Evolutionary conservation across 2,113 vertebrate genomes (phyloP).

Genomic region (Pelecanus crispus): DNA sequence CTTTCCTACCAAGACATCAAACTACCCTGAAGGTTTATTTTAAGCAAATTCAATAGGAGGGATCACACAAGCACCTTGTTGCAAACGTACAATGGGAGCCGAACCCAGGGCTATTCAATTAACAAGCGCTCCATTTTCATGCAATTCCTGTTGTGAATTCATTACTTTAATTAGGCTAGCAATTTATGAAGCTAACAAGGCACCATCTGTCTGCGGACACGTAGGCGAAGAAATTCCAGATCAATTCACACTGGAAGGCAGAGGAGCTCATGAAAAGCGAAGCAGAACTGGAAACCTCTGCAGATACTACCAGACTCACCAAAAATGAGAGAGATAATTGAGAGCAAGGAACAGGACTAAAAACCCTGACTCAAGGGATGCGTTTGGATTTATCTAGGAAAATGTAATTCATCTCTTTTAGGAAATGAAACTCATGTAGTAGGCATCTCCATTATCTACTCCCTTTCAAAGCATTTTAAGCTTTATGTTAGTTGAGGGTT

Average conservation of each 20-base stretch:
- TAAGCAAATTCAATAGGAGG: slow-evolving; percentile 57
- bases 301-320: not conserved
- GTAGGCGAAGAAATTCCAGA: not conserved
- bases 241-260: not conserved
- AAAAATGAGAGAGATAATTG: fast-evolving
- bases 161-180: not conserved
- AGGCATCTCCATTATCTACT: not conserved
- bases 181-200: not conserved
- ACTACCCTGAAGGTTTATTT: slow-evolving; percentile 49
- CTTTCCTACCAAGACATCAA: slow-evolving; percentile 61
- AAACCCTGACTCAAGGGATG: not conserved
- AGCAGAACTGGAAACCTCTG: not conserved
- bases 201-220: not conserved
- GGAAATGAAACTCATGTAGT: not conserved
- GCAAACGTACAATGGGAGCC: slow-evolving; percentile 29
- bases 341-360: not conserved
- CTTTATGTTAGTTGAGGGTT: not conserved
- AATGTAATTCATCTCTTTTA: not conserved
- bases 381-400: not conserved
- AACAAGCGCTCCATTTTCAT: slow-evolving; percentile 24
- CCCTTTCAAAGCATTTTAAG: not conserved
- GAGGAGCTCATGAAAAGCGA: not conserved
- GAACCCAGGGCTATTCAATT: slow-evolving; percentile 34
- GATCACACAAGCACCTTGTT: slow-evolving; percentile 52
- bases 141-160: slow-evolving; percentile 36